These are phyloP conservation scores for Onychostoma macrolepis DNA, from an alignment of 2,113 vertebrate species.

Conservation along the genomic window DNA sequence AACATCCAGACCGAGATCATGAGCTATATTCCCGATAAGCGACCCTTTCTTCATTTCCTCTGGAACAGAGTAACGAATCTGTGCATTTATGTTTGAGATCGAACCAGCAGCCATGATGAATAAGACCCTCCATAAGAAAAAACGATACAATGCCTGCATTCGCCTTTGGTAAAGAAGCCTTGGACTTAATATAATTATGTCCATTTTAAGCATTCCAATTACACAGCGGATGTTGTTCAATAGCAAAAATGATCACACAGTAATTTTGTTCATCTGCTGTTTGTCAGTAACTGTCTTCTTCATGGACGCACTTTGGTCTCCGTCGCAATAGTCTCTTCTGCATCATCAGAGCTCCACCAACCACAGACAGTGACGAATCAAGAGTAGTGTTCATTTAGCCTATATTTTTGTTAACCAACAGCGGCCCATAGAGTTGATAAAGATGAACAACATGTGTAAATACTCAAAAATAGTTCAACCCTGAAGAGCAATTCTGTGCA, in stretches of 20 bases:
- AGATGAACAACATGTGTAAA: neutral
- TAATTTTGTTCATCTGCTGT: neutral
- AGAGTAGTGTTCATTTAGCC: neutral
- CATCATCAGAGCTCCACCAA: neutral
- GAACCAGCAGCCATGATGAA: slow-evolving; percentile 3
- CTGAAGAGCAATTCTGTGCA: too few species aligned
- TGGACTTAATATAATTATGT: neutral
- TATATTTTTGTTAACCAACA: neutral
- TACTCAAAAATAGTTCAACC: neutral
- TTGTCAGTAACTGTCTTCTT: neutral
- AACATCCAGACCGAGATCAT: slow-evolving; percentile 73
- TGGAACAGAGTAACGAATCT: slow-evolving; percentile 71
- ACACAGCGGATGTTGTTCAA: neutral
- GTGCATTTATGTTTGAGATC: slow-evolving; percentile 30
- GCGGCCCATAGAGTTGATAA: neutral
- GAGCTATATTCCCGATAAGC: slow-evolving; percentile 73
- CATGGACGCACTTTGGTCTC: neutral
- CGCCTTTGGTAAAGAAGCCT: neutral
- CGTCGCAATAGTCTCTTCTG: neutral
- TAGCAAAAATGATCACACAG: neutral
- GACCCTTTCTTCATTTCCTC: slow-evolving; percentile 74
- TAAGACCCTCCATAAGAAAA: slow-evolving; percentile 14
- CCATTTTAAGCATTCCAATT: neutral
- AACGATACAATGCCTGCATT: neutral
- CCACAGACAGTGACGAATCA: neutral